Base-by-base conservation (phyloP, 1,140 invertebrate species). In the Sinella curviseta region DNA sequence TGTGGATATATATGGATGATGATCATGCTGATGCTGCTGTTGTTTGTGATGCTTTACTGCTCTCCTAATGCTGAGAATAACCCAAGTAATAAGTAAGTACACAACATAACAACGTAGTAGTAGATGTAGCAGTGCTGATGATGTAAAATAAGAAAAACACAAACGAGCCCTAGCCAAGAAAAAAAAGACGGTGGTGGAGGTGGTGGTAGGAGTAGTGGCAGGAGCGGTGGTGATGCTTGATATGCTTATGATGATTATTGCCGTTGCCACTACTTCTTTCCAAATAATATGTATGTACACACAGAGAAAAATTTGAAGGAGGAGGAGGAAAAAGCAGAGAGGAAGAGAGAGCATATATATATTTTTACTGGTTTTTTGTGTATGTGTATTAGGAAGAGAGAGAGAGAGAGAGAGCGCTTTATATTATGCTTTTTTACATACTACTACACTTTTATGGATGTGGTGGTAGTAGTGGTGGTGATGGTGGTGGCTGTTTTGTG, bases 401-500 rank as follows among this genome's bases (percentile, higher is more conserved):
- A 20, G 20, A 48, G 8, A 20, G 39, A n/a, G n/a, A n/a, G n/a
- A n/a, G n/a, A n/a, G n/a, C 20, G 20, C 20, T 8, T 20, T 48
- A 48, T 48, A 48, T 48, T 48, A 48, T 48, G 39, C 20, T 48
- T 48, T 48, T 48, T 48, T 48, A 48, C 39, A 48, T 48, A 48
- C 39, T 48, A 48, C 39, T 48, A 48, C 39, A 48, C 39, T 48
- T 48, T 48, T 48, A 48, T 48, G 39, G 39, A 48, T 48, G 39
- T 48, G 39, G 39, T 48, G 39, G 39, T 48, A 20, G 20, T 48
- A 20, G 39, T 48, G 39, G 39, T 48, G 39, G 39, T 48, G 39
- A 48, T 48, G 39, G 39, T 48, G 39, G 39, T 70, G 65, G 65
- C 30, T 70, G 65, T 70, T 65, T 65, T 70, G 65, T 70, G 65